These are phyloP conservation scores for Oryzias javanicus DNA, from an alignment of 2,113 vertebrate species.

Conservation along the genomic window DNA sequence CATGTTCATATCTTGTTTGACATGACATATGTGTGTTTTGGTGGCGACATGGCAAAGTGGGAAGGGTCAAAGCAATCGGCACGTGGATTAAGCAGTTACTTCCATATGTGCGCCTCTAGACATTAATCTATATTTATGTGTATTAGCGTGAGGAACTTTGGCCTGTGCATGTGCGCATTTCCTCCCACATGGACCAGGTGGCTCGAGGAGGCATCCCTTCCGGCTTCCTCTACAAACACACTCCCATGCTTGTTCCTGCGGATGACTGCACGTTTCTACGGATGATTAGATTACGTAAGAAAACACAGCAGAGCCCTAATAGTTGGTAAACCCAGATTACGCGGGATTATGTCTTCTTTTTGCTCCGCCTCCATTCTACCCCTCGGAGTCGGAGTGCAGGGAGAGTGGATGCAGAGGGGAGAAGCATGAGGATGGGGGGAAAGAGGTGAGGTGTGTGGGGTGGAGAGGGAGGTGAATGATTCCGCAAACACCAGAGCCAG, in stretches of 20 bases:
- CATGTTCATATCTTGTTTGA: conserved; percentile 6
- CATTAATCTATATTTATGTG: conserved; percentile 25
- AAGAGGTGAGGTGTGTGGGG: conserved; percentile 27
- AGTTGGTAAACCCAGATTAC: conserved; percentile 83
- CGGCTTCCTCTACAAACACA: conserved; percentile 35
- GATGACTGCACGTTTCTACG: conserved; percentile 68
- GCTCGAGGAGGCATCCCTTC: conserved; percentile 49
- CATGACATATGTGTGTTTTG: conserved; percentile 12
- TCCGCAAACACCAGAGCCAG: conserved; percentile 79
- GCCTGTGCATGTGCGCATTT: conserved; percentile 22
- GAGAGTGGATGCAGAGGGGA: conserved; percentile 35
- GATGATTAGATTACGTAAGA: conserved; percentile 76
- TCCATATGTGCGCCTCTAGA: conserved; percentile 35
- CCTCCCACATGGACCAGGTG: conserved; percentile 53
- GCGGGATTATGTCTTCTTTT: conserved; percentile 73
- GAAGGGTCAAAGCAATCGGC: background rate
- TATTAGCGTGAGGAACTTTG: conserved; percentile 22
- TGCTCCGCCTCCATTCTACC: conserved; percentile 52
- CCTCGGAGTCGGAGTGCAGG: conserved; percentile 9
- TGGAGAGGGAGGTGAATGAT: conserved; percentile 53
- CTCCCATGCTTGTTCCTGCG: conserved; percentile 24
- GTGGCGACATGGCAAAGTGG: background rate
- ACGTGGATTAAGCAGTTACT: conserved; percentile 14
- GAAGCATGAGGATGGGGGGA: conserved; percentile 27
- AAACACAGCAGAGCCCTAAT: conserved; percentile 72